A percentile compares a stretch with the other conserved stretches of the same genome.
Evolutionary conservation across 2,888 invertebrate genomes (phyloP).

Genomic region (Agrochola lota): DNA sequence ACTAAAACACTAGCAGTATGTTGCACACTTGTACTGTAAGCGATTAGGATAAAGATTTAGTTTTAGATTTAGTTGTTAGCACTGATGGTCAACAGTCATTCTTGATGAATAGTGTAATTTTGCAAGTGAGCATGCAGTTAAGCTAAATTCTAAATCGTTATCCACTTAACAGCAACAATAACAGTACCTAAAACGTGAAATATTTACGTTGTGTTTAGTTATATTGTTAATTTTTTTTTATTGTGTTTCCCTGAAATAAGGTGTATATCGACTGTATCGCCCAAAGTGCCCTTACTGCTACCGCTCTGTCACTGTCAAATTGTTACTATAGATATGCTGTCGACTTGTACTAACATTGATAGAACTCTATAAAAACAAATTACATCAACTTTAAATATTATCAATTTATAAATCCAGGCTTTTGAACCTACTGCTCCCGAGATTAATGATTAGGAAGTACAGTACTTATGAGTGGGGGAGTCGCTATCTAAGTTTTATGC

Average conservation of each 20-base stretch:
- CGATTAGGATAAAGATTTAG: too few relatives aligned
- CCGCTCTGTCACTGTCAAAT: neutral
- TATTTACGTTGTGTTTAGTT: neutral
- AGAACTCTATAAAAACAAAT: neutral
- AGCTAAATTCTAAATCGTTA: neutral
- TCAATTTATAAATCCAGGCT: neutral
- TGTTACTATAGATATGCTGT: neutral
- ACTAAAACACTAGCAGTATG: too few relatives aligned
- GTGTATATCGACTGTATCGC: neutral
- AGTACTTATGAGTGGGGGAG: too few relatives aligned
- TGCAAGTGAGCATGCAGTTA: neutral
- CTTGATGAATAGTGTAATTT: neutral
- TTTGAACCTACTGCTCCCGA: too few relatives aligned
- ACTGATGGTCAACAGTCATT: neutral
- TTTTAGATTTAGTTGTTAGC: too few relatives aligned
- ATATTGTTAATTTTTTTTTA: neutral
- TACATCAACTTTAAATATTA: neutral
- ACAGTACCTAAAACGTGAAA: neutral
- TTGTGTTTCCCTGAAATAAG: neutral
- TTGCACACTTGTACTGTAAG: too few relatives aligned
- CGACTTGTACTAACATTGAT: neutral
- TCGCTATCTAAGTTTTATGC: neutral
- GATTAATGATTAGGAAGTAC: too few relatives aligned
- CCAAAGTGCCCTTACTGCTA: too few relatives aligned
- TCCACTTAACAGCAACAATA: neutral